Evolutionary conservation across 2,797 vertebrate genomes (phyloP), one percentile per base, ranked within the genome.

Genomic region (Cirrhinus molitorella): DNA sequence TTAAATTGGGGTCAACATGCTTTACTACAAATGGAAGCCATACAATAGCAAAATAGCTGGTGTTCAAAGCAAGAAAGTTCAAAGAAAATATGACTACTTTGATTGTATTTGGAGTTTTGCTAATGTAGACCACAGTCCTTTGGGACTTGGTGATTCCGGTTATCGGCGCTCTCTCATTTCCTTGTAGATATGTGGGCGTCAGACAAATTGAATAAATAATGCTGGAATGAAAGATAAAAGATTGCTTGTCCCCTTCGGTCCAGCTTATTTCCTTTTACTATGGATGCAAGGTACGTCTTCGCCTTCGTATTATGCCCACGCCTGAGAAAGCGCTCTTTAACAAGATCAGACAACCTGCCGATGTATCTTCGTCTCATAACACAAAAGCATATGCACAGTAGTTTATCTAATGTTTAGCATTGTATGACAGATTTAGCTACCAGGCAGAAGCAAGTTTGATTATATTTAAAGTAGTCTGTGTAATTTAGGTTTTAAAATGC

Each of bases 161-260:
- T 82, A 82, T 75, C 49, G 6, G 49, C 3, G 0, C 25, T 47
- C 49, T 66, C 71, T 75, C 34, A n/a, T 82, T 82, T 67, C 59
- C 47, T 37, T 7, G 6, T 45, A 74, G 71, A 67, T 66, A 75
- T 57, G 23, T 28, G 16, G 61, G 45, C 2, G 13, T 76, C 17
- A 10, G 34, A 53, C 37, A 75, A 68, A 76, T 83, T 76, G 17
- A 83, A 83, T 83, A 75, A 76, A 68, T 83, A 76, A 68, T 83
- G 37, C 37, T 83, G 61, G 23, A 57, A 59, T 68, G 13, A 68
- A 83, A 76, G 72, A 76, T 76, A 45, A 75, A 76, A 57, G 49
- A 67, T 8, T 67, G 31, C 14, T 53, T 68, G 49, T 45, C 71
- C 72, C 37, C 21, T 49, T 65, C 10, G 0, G 70, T 37, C 28